Evolutionary conservation across 2,113 vertebrate genomes (phyloP).

Genomic region (Oreochromis aureus): DNA sequence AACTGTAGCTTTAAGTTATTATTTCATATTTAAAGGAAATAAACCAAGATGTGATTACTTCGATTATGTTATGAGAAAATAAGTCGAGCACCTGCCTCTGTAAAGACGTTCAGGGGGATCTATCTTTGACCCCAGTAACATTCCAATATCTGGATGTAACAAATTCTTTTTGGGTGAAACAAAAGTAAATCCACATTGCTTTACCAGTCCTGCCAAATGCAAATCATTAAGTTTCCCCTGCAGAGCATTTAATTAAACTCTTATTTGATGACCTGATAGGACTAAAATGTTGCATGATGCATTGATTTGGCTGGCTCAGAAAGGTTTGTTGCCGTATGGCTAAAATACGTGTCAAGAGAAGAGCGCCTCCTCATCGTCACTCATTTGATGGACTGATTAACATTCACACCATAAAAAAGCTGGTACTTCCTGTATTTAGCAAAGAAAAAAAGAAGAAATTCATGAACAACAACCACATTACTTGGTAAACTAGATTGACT

Average conservation of each 20-base stretch:
- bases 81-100: background rate
- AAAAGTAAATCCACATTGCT: background rate
- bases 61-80: background rate
- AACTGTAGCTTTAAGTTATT: background rate
- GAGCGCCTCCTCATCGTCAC: background rate
- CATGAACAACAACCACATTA: background rate
- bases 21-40: too few relatives aligned
- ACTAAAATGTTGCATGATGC: constrained; percentile 1
- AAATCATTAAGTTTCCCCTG: background rate
- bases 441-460: background rate
- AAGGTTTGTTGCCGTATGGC: background rate
- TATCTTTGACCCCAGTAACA: constrained; percentile 23
- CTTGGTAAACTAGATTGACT: background rate
- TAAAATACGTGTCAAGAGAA: constrained; percentile 1
- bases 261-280: constrained; percentile 6
- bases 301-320: background rate
- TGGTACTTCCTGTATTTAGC: background rate
- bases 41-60: background rate
- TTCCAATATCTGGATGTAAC: background rate
- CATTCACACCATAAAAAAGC: background rate
- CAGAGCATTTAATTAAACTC: background rate
- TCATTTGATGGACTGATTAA: background rate
- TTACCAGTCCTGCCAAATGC: background rate
- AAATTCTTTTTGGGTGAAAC: constrained; percentile 12
- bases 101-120: background rate